These are phyloP conservation scores for Volucella inanis DNA, from an alignment of 2,888 invertebrate genomes.

Conservation along the genomic window DNA sequence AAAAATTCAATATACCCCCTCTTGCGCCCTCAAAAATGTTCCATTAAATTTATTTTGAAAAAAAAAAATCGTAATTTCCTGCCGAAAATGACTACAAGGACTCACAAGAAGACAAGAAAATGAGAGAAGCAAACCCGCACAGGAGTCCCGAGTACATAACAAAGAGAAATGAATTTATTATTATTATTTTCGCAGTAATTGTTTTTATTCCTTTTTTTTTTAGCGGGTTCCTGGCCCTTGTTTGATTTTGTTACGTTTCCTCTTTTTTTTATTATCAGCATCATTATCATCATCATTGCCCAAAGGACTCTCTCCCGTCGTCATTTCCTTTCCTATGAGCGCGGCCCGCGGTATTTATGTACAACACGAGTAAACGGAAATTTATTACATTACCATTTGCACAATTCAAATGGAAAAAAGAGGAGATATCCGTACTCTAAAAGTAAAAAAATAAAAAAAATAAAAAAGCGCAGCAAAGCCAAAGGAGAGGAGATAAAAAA, in stretches of 20 bases:
- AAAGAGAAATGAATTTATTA: constrained; percentile 58
- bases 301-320: constrained; percentile 42
- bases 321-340: constrained; percentile 35
- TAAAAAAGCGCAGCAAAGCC: constrained; percentile 31
- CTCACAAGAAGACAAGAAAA: neutral
- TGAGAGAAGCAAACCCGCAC: constrained; percentile 16
- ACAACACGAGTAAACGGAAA: constrained; percentile 48
- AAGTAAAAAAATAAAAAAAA: too few relatives aligned
- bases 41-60: constrained; percentile 28
- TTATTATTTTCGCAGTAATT: constrained; percentile 60
- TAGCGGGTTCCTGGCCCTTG: constrained; percentile 21
- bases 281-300: constrained; percentile 40
- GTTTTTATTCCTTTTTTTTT: constrained; percentile 44
- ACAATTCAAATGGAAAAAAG: constrained; percentile 53
- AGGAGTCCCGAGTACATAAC: constrained; percentile 21
- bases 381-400: constrained; percentile 59
- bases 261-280: constrained; percentile 8
- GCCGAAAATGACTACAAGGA: constrained; percentile 9
- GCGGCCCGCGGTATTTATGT: constrained; percentile 21
- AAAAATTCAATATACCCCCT: constrained; percentile 8
- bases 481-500: constrained; percentile 9
- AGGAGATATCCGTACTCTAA: neutral
- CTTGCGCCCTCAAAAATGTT: constrained; percentile 9
- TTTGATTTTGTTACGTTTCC: neutral
- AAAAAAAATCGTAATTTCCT: constrained; percentile 35